Conservation (phyloP, 2,888 invertebrate genomes). For the Aphodius granarius region DNA sequence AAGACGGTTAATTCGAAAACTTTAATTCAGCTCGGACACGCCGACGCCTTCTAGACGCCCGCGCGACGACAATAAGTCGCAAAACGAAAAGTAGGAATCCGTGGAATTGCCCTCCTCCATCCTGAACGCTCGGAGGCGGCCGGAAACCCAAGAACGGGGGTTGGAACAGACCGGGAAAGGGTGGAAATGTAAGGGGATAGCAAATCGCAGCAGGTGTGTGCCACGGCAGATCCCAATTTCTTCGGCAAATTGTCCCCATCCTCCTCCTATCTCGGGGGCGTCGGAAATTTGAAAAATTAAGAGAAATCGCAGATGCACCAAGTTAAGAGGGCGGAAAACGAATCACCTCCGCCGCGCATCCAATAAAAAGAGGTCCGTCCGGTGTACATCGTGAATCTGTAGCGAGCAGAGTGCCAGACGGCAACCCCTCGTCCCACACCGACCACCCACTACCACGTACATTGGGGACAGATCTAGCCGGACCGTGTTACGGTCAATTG, state of each 20-base stretch:
- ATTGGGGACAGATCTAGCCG: constrained; percentile 6
- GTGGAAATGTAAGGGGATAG: not conserved
- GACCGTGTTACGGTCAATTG: constrained; percentile 32
- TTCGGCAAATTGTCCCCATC: constrained; percentile 7
- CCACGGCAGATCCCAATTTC: not conserved
- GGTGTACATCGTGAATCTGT: not conserved
- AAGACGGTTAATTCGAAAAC: constrained; percentile 8
- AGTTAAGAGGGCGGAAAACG: not conserved
- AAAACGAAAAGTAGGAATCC: not conserved
- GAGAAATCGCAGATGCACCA: constrained; percentile 2
- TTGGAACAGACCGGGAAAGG: not conserved
- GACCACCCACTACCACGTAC: not conserved
- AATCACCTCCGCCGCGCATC: not conserved
- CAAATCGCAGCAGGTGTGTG: constrained; percentile 10
- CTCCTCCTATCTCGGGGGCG: no score
- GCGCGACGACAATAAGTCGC: not conserved
- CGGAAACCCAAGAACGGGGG: not conserved
- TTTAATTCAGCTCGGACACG: constrained; percentile 10
- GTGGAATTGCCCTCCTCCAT: not conserved
- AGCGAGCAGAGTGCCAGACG: not conserved
- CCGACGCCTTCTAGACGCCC: constrained; percentile 3
- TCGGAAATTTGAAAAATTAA: constrained; percentile 12
- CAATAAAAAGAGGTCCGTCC: not conserved
- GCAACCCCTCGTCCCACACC: not conserved
- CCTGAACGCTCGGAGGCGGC: not conserved